A percentile compares a stretch with the other conserved stretches of the same genome.
These are phyloP conservation scores for Pipistrellus pipistrellus DNA, from an alignment of 2,797 vertebrate species.

Conservation along the genomic window DNA sequence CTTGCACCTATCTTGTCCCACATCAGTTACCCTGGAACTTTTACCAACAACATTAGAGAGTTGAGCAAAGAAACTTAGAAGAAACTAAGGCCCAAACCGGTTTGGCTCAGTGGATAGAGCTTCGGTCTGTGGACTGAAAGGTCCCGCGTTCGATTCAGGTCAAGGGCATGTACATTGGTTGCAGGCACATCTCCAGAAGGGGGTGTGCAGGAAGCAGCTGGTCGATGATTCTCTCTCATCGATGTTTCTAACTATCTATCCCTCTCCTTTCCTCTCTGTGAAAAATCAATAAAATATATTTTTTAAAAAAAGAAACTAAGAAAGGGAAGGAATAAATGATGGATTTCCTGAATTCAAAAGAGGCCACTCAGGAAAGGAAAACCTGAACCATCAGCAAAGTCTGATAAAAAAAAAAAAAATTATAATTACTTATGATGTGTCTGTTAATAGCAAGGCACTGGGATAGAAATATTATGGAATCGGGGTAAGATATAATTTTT, in stretches of 20 bases:
- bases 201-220: too few relatives aligned
- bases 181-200: too few relatives aligned
- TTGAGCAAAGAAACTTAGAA: neutral
- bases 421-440: neutral
- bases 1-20: neutral
- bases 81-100: neutral
- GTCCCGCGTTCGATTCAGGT: too few relatives aligned
- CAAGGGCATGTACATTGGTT: too few relatives aligned
- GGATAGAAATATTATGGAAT: neutral
- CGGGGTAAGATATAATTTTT: neutral
- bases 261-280: too few relatives aligned
- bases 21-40: neutral
- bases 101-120: too few relatives aligned
- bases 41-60: neutral
- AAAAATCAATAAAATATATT: too few relatives aligned
- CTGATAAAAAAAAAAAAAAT: slow-evolving; percentile 43
- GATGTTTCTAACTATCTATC: too few relatives aligned
- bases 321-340: neutral
- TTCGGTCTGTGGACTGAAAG: too few relatives aligned
- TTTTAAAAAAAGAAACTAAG: neutral
- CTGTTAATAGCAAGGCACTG: neutral
- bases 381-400: slow-evolving; percentile 1
- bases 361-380: neutral
- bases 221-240: too few relatives aligned
- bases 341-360: slow-evolving; percentile 23